Evolutionary conservation across 2,888 invertebrate genomes (phyloP).

Genomic region (Aphelenchoides bicaudatus): DNA sequence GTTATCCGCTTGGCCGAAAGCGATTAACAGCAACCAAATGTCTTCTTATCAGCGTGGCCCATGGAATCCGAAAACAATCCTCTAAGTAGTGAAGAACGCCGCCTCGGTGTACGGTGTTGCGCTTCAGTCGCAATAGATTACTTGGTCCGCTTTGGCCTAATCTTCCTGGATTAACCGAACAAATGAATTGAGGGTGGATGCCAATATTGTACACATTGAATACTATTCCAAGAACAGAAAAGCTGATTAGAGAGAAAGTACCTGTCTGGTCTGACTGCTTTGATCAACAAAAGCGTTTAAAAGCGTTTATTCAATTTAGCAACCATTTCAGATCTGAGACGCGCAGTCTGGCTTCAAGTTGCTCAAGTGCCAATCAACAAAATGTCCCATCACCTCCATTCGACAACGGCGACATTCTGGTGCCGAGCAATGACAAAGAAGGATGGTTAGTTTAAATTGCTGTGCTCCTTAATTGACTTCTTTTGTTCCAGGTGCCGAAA

Average conservation of each 20-base stretch:
- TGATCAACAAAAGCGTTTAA: constrained; percentile 7
- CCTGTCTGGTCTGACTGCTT: not conserved
- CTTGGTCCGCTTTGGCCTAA: too few species aligned
- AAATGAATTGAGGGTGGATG: not conserved
- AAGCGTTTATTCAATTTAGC: not conserved
- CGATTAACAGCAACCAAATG: too few species aligned
- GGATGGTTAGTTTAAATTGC: too few species aligned
- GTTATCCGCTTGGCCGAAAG: too few species aligned
- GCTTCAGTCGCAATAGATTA: too few species aligned
- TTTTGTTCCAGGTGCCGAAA: too few species aligned
- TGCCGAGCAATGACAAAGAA: constrained; percentile 58
- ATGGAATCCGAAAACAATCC: too few species aligned
- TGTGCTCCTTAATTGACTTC: too few species aligned
- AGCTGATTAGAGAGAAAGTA: not conserved
- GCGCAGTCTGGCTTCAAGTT: constrained; percentile 20
- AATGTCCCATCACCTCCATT: constrained; percentile 15
- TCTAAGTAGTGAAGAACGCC: too few species aligned
- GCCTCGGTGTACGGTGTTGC: too few species aligned
- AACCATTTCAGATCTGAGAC: constrained; percentile 16
- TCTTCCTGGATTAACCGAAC: too few species aligned
- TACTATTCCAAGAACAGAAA: not conserved
- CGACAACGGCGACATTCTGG: constrained; percentile 47
- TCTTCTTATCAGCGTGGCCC: too few species aligned
- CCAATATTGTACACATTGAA: not conserved
- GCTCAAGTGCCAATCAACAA: constrained; percentile 17